Percentiles rank a stretch among this genome's conserved stretches.
Evolutionary conservation across 2,113 vertebrate species (phyloP).

Genomic region (Python bivittatus): DNA sequence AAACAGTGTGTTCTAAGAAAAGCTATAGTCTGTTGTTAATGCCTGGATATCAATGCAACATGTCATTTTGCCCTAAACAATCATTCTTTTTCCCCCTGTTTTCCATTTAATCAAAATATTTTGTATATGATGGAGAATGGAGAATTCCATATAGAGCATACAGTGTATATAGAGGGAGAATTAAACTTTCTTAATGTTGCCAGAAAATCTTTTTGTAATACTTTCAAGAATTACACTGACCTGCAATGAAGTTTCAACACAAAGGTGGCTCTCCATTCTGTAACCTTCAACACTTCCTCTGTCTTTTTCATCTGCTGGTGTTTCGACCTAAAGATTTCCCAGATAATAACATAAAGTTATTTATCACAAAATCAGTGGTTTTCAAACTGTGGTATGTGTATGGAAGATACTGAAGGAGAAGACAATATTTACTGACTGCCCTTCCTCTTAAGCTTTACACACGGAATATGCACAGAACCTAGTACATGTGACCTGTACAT

Average conservation of each 20-base stretch:
- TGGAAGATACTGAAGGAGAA: too few species aligned
- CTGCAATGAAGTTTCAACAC: background rate
- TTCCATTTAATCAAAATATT: background rate
- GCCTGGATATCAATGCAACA: background rate
- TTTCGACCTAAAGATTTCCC: background rate
- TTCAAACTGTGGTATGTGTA: too few species aligned
- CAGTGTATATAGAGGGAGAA: background rate
- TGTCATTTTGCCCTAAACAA: background rate
- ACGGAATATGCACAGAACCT: background rate
- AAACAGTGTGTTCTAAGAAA: background rate
- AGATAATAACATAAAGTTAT: background rate
- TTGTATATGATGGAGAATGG: background rate
- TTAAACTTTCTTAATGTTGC: background rate
- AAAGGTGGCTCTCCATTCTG: background rate
- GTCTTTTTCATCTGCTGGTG: background rate
- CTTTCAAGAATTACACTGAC: background rate
- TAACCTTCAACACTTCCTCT: background rate
- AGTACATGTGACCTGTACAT: background rate
- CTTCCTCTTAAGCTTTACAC: background rate
- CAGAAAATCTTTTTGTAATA: background rate
- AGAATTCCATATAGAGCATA: background rate
- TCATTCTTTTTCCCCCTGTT: background rate
- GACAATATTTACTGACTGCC: background rate
- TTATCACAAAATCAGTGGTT: too few species aligned
- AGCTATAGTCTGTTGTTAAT: background rate